Evolutionary conservation across 2,797 vertebrate species (phyloP), one percentile per base, ranked within the genome.

Genomic region (Hemitrygon akajei): DNA sequence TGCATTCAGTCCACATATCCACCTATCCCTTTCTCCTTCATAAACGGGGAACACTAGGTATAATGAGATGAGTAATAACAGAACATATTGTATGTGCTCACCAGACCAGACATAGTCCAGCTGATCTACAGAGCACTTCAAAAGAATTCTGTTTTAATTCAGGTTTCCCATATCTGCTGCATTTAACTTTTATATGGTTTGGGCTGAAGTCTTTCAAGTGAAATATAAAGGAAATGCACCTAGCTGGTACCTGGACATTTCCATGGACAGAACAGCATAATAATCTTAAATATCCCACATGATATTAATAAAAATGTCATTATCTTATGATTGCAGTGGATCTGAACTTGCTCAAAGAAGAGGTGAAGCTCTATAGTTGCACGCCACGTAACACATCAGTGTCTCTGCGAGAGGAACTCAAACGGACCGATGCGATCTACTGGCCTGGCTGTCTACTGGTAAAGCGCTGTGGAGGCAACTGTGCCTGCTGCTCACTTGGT

Each of bases 391-490:
- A 99, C 97, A 98, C 98, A 95, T 99, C 99, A 0, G 98, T 99
- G 91, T 98, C 98, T 0, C 95, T 99, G 95, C 96, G 99, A 40
- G 99, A 99, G 96, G 99, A 99, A 96, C 96, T 99, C 71, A 98
- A 97, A 96, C 97, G 98, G 95, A 99, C 99, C 0, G 99, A 99
- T 82, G 98, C 97, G 95, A 98, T 99, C 96, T 99, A 99, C 97
- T 99, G 99, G 99, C 99, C 99, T 0, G 97, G 97, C 95, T 99
- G 99, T 95, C 97, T 99, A 94, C 97, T 99, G 96, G 98, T 99
- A 93, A 99, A 98, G 94, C 98, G 99, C 30, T 99, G 99, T 3
- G 99, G 99, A 30, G 99, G 99, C 58, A 99, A 99, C 96, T 99
- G 99, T 34, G 97, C 98, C 95, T 99, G 99, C 94, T 99, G 99